Evolutionary conservation across 2,888 invertebrate genomes (phyloP).

Genomic region (Drosophila villosipedis): DNA sequence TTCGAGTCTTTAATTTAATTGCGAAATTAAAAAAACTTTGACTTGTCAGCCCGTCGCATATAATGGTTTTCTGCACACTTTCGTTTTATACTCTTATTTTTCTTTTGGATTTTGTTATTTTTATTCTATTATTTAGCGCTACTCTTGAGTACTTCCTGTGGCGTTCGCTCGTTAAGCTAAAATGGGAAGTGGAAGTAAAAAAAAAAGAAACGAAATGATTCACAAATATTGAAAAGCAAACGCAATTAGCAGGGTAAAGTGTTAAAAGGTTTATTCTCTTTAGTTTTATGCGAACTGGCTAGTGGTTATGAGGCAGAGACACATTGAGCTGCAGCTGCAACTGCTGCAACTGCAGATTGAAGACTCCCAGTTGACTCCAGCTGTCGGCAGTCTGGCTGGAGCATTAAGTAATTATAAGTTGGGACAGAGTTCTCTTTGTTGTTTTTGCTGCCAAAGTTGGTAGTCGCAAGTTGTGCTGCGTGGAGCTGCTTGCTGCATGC

Average conservation of each 20-base stretch:
- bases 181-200: slow-evolving; percentile 48
- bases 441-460: slow-evolving; percentile 59
- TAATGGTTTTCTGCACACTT: slow-evolving; percentile 34
- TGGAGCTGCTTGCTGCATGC: slow-evolving; percentile 45
- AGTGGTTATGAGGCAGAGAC: slow-evolving; percentile 27
- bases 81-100: slow-evolving; percentile 14
- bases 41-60: slow-evolving; percentile 16
- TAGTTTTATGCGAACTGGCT: slow-evolving; percentile 42
- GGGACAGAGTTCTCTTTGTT: slow-evolving; percentile 32
- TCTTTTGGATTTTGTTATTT: slow-evolving; percentile 20
- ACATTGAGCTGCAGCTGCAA: slow-evolving; percentile 10
- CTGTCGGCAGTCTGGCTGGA: slow-evolving; percentile 42
- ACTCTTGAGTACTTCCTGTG: slow-evolving; percentile 75
- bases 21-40: slow-evolving; percentile 13
- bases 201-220: slow-evolving; percentile 19
- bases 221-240: slow-evolving; percentile 47
- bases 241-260: slow-evolving; percentile 48
- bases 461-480: slow-evolving; percentile 35
- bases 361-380: not conserved
- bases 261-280: slow-evolving; percentile 76
- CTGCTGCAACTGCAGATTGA: slow-evolving; percentile 1
- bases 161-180: slow-evolving; percentile 64
- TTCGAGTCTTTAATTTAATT: slow-evolving; percentile 42
- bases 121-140: slow-evolving; percentile 23
- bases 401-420: slow-evolving; percentile 78